phyloP scores from a whole-genome alignment of 1,140 invertebrate genomes.

The Caenorhabditis briggsae region DNA sequence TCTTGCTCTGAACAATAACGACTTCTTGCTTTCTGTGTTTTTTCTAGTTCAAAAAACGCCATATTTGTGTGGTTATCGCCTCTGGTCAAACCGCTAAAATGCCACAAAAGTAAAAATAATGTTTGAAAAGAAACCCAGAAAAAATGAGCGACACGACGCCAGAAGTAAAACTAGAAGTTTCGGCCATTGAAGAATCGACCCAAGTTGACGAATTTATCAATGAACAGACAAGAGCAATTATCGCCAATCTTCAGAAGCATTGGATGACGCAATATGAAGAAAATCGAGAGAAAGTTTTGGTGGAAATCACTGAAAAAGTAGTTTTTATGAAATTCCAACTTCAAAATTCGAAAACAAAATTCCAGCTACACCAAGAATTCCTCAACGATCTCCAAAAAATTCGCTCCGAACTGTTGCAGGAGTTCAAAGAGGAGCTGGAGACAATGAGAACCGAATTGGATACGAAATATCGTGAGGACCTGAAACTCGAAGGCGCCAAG shows the following conservation, averaged over 20 bases:
- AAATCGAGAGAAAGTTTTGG: not conserved
- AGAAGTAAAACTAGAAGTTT: too few relatives aligned
- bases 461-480: constrained; percentile 81
- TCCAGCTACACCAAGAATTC: constrained; percentile 75
- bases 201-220: not conserved
- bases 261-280: constrained; percentile 17
- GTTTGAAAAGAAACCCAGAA: too few relatives aligned
- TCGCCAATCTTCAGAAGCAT: constrained; percentile 10
- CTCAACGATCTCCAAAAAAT: constrained; percentile 75
- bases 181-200: constrained; percentile 76
- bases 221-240: not conserved
- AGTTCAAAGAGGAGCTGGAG: constrained; percentile 78
- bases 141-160: too few relatives aligned
- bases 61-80: too few relatives aligned
- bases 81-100: too few relatives aligned
- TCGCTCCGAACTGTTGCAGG: constrained; percentile 73
- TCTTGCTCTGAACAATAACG: too few relatives aligned
- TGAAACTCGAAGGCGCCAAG: constrained; percentile 83
- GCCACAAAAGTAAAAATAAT: too few relatives aligned
- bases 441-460: constrained; percentile 69
- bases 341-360: not conserved
- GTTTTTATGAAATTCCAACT: not conserved
- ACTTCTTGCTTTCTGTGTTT: too few relatives aligned
- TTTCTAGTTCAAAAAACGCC: too few relatives aligned
- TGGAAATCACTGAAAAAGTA: constrained; percentile 80